These are phyloP conservation scores for Pipistrellus nathusii DNA, from an alignment of 2,797 vertebrate species.

Conservation along the genomic window DNA sequence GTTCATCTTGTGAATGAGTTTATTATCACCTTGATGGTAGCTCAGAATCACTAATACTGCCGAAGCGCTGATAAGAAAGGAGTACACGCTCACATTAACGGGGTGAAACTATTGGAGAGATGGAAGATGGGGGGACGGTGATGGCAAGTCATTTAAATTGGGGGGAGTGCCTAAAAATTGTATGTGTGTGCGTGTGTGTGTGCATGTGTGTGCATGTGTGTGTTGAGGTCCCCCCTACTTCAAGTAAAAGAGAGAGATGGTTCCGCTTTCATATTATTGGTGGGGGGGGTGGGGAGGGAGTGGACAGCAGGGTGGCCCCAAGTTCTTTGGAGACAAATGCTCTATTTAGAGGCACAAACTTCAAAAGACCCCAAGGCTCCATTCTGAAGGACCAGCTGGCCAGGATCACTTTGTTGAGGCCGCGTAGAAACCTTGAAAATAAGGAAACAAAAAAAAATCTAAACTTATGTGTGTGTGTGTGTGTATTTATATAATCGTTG, in stretches of 20 bases:
- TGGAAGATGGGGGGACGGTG: constrained; percentile 88
- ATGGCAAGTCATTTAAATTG: constrained; percentile 88
- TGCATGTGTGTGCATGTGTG: constrained; percentile 4
- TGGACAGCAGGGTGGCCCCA: background rate
- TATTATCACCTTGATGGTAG: constrained; percentile 99
- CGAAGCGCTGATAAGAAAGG: constrained; percentile 94
- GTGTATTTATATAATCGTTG: background rate
- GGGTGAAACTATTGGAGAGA: constrained; percentile 91
- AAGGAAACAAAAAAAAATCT: background rate
- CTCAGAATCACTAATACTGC: constrained; percentile 99
- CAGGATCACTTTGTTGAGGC: background rate
- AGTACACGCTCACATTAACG: constrained; percentile 89
- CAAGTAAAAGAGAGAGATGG: constrained; percentile 57
- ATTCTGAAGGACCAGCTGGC: background rate
- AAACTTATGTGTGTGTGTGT: background rate
- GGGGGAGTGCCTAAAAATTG: constrained; percentile 80
- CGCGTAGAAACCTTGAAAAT: background rate
- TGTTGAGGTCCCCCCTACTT: constrained; percentile 65
- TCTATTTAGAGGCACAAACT: constrained; percentile 58
- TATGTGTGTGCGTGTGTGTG: background rate
- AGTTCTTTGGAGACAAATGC: background rate
- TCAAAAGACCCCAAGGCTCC: background rate
- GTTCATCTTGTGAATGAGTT: constrained; percentile 98
- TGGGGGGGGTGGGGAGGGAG: accelerated
- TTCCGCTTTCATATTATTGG: background rate